phyloP scores from a whole-genome alignment of 2,113 vertebrate genomes.

The Toxostoma redivivum region DNA sequence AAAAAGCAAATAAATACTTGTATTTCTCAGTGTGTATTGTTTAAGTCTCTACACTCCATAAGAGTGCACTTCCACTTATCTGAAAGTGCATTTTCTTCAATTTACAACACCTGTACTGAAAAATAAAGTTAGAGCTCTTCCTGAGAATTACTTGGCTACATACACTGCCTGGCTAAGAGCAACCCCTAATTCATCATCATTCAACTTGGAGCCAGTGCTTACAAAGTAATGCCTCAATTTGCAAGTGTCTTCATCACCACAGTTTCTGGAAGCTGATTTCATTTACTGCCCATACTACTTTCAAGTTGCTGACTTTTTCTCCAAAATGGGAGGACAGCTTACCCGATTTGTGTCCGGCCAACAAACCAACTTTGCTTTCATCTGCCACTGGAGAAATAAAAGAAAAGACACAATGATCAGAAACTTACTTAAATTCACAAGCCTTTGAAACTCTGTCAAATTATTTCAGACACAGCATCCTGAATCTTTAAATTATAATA shows the following conservation, averaged over 20 bases:
- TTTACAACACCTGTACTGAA: background rate
- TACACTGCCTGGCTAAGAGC: constrained; percentile 14
- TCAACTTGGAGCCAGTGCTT: constrained; percentile 37
- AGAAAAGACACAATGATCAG: constrained; percentile 62
- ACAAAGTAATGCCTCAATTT: constrained; percentile 58
- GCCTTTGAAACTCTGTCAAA: constrained; percentile 44
- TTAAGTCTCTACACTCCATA: background rate
- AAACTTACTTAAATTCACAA: constrained; percentile 40
- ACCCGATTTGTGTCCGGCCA: constrained; percentile 75
- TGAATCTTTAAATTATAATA: constrained; percentile 46
- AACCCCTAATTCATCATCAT: constrained; percentile 21
- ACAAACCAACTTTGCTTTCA: constrained; percentile 84
- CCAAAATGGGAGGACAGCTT: constrained; percentile 62
- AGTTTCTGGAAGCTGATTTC: constrained; percentile 24
- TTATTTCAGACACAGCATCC: constrained; percentile 38
- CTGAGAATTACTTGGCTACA: constrained; percentile 24
- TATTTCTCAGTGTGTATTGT: background rate
- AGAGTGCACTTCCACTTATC: background rate
- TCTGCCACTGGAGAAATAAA: constrained; percentile 81
- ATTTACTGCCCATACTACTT: constrained; percentile 18
- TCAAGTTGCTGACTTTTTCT: constrained; percentile 30
- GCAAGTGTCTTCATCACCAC: constrained; percentile 12
- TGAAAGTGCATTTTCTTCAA: background rate
- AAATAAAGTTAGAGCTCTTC: constrained; percentile 20
- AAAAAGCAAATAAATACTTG: background rate